A percentile compares a stretch with the other conserved stretches of the same genome.
These are phyloP conservation scores for Cynodonichthys magdalenae DNA, from an alignment of 2,797 vertebrate genomes.

Conservation along the genomic window DNA sequence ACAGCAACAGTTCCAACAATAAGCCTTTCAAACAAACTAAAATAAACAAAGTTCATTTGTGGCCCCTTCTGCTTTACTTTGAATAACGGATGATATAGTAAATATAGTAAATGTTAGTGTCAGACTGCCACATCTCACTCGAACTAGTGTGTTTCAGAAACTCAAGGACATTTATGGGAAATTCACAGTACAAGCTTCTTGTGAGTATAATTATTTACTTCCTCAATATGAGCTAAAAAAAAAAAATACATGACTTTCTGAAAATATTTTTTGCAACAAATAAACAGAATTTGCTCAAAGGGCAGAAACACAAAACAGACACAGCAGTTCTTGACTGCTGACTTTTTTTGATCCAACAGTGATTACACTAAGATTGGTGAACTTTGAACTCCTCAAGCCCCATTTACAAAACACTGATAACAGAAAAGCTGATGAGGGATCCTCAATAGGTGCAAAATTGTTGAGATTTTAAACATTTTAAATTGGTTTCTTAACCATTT, in stretches of 20 bases:
- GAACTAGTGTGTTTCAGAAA: background rate
- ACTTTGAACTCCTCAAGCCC: background rate
- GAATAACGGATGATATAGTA: too few relatives aligned
- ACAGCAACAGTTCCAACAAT: too few relatives aligned
- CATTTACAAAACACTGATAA: background rate
- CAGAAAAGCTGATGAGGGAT: too few relatives aligned
- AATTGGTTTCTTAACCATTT: too few relatives aligned
- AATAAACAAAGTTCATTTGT: too few relatives aligned
- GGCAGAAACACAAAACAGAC: slow-evolving; percentile 17
- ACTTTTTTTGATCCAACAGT: background rate
- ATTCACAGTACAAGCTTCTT: slow-evolving; percentile 11
- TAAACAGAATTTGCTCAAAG: slow-evolving; percentile 8
- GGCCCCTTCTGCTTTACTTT: too few relatives aligned
- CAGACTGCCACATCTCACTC: background rate
- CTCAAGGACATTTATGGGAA: background rate
- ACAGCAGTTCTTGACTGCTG: background rate
- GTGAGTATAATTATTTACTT: slow-evolving; percentile 13
- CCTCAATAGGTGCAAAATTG: too few relatives aligned
- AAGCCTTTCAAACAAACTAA: too few relatives aligned
- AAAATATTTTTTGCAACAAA: background rate
- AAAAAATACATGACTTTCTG: too few relatives aligned
- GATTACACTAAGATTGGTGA: background rate
- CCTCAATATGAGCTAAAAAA: slow-evolving; percentile 12
- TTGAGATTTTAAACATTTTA: too few relatives aligned
- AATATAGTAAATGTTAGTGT: background rate